A percentile compares a stretch with the other conserved stretches of the same genome.
Conservation (phyloP, 2,888 invertebrate species). For the Altica lythri region DNA sequence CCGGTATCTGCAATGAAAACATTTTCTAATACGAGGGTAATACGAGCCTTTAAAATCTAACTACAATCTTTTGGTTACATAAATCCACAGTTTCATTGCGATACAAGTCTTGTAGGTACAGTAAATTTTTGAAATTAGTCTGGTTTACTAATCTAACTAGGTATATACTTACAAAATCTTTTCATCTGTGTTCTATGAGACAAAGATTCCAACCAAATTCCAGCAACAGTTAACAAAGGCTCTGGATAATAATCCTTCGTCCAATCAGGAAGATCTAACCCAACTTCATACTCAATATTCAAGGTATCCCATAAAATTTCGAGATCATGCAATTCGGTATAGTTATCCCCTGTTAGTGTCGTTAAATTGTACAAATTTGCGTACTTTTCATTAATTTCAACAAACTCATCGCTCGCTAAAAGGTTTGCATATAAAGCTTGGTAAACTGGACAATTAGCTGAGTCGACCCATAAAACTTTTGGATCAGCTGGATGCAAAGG, state of each 20-base stretch:
- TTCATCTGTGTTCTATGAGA: background rate
- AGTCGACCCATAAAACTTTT: slow-evolving; percentile 45
- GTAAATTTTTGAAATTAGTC: no score
- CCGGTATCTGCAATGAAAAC: background rate
- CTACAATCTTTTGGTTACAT: no score
- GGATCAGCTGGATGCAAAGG: slow-evolving; percentile 68
- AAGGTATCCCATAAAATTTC: slow-evolving; percentile 64
- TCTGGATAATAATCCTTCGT: slow-evolving; percentile 17
- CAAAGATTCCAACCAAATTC: background rate
- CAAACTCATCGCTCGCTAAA: slow-evolving; percentile 10
- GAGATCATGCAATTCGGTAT: slow-evolving; percentile 60
- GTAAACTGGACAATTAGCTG: slow-evolving; percentile 11
- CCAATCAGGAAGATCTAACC: slow-evolving; percentile 9
- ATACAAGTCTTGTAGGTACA: no score
- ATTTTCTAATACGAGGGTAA: no score
- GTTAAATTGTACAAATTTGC: slow-evolving; percentile 65
- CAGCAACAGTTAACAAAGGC: slow-evolving; percentile 3
- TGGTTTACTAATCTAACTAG: no score
- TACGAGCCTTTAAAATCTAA: no score
- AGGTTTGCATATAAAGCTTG: background rate
- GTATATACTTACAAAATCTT: slow-evolving; percentile 4
- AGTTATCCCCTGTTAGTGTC: slow-evolving; percentile 61
- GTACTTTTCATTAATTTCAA: slow-evolving; percentile 58
- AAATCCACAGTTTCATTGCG: no score
- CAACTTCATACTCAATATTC: slow-evolving; percentile 61